Conservation (phyloP, 1,140 invertebrate species). For the Lasaia peninsularis region DNA sequence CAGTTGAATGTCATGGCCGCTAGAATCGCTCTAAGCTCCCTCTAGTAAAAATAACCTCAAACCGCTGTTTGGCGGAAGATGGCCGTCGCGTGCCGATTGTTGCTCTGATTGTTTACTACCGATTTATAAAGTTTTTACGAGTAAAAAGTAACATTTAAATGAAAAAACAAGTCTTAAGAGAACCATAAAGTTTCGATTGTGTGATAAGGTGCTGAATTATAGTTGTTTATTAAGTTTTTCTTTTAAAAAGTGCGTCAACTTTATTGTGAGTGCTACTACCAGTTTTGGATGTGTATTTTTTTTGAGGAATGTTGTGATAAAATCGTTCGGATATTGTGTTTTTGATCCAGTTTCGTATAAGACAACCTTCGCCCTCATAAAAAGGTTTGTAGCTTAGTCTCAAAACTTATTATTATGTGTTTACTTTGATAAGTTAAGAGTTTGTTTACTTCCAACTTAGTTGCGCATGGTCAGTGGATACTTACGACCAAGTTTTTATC, state of each 20-base stretch:
- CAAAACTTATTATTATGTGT: conserved; percentile 18
- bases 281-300: conserved; percentile 64
- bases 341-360: conserved; percentile 38
- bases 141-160: conserved; percentile 36
- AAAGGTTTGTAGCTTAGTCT: conserved; percentile 47
- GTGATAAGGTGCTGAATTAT: conserved; percentile 30
- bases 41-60: conserved; percentile 53
- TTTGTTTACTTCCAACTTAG: conserved; percentile 65
- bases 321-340: conserved; percentile 60
- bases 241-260: conserved; percentile 63
- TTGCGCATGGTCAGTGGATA: conserved; percentile 60
- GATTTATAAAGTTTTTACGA: conserved; percentile 61
- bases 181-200: conserved; percentile 24
- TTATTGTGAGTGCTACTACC: conserved; percentile 60
- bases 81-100: conserved; percentile 68
- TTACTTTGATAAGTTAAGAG: conserved; percentile 54
- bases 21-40: conserved; percentile 30
- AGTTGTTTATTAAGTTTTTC: conserved; percentile 48
- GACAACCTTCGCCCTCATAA: conserved; percentile 27
- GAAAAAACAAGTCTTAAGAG: conserved; percentile 40
- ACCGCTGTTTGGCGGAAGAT: conserved; percentile 66
- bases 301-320: conserved; percentile 65
- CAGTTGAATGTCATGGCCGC: not conserved
- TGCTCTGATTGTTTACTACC: conserved; percentile 63
- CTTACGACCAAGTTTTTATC: conserved; percentile 49